Conservation (phyloP, 2,888 invertebrate genomes). For the Athetis lepigone region DNA sequence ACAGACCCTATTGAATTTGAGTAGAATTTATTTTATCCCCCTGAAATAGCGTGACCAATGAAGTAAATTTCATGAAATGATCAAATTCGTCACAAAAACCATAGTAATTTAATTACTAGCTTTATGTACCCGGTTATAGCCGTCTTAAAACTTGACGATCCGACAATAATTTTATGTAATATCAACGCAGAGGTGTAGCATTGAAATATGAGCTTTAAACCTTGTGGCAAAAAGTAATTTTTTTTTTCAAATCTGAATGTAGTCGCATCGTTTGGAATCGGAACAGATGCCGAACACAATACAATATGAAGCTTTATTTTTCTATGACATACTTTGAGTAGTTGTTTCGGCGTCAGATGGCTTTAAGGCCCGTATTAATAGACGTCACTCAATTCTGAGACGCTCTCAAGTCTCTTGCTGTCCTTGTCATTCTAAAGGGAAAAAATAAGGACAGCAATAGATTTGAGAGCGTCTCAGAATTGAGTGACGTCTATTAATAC, state of each 20-base stretch:
- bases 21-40: constrained; percentile 6
- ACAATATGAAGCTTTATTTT: constrained; percentile 11
- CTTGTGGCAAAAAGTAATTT: background rate
- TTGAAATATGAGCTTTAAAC: constrained; percentile 11
- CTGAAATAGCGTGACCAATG: background rate
- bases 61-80: constrained; percentile 32
- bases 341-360: background rate
- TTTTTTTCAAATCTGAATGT: constrained; percentile 2
- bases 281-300: background rate
- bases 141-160: background rate
- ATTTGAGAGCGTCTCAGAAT: no score
- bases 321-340: background rate
- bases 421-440: no score
- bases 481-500: no score
- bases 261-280: background rate
- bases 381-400: no score
- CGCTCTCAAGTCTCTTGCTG: no score
- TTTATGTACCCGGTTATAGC: constrained; percentile 14
- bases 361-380: no score
- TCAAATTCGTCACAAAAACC: constrained; percentile 44
- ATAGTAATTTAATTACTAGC: constrained; percentile 40
- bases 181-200: background rate
- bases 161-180: background rate
- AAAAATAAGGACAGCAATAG: no score
- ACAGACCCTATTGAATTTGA: background rate